Evolutionary conservation across 2,888 invertebrate species (phyloP).

Genomic region (Aleiodes leptofemur): DNA sequence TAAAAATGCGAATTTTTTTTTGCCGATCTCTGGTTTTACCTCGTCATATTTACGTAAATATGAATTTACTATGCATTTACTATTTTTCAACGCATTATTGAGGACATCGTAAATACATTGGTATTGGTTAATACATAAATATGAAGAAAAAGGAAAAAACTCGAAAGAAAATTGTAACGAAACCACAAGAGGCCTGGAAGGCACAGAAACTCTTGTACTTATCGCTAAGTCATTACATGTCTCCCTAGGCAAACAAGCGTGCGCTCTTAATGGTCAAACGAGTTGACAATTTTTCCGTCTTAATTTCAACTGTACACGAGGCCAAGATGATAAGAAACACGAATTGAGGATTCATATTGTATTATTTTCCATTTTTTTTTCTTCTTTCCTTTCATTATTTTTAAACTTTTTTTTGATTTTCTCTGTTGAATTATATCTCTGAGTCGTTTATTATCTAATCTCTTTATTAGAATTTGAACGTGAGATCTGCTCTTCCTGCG

Average conservation of each 20-base stretch:
- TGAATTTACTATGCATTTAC: constrained; percentile 21
- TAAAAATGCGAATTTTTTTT: too few species aligned
- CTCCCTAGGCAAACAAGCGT: constrained; percentile 32
- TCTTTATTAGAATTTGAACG: too few species aligned
- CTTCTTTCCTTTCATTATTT: constrained; percentile 4
- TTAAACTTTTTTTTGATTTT: background rate
- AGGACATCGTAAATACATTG: constrained; percentile 26
- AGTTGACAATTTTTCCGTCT: constrained; percentile 42
- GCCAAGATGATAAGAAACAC: constrained; percentile 40
- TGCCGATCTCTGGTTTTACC: too few species aligned
- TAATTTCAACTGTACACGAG: constrained; percentile 42
- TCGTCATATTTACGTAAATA: constrained; percentile 11
- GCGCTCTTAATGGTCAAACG: constrained; percentile 39
- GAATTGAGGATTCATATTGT: constrained; percentile 19
- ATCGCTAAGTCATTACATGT: constrained; percentile 35
- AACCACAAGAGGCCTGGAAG: constrained; percentile 7
- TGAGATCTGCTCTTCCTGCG: too few species aligned
- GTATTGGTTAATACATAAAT: constrained; percentile 2
- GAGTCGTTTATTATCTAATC: constrained; percentile 18
- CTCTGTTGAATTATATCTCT: background rate
- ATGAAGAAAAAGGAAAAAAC: background rate
- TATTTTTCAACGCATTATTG: constrained; percentile 21
- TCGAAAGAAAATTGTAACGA: constrained; percentile 20
- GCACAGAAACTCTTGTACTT: constrained; percentile 34
- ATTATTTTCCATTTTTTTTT: constrained; percentile 20